phyloP scores from a whole-genome alignment of 2,888 invertebrate species.

The Blomia tropicalis region DNA sequence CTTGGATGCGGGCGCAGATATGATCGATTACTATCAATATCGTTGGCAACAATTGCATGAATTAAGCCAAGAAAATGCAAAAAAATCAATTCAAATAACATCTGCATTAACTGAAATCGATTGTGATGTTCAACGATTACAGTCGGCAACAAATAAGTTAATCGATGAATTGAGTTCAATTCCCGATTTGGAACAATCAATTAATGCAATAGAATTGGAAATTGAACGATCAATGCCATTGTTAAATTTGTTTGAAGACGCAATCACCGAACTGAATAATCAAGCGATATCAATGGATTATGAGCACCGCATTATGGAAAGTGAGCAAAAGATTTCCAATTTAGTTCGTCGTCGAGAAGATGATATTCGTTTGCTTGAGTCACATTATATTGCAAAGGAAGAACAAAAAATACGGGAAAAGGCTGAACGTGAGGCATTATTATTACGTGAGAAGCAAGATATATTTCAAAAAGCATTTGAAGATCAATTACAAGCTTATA shows the following conservation, averaged over 20 bases:
- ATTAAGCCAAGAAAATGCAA: neutral
- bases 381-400: conserved; percentile 3
- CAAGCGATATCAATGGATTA: neutral
- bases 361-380: neutral
- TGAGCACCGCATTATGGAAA: neutral
- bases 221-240: neutral
- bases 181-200: neutral
- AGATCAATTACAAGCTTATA: conserved; percentile 41
- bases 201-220: neutral
- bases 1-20: neutral
- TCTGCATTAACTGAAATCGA: neutral
- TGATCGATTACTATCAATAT: neutral
- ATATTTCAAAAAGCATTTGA: conserved; percentile 54
- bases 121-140: neutral
- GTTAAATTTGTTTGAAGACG: neutral
- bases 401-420: conserved; percentile 30
- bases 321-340: neutral
- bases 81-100: neutral
- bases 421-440: conserved; percentile 43
- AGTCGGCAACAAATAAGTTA: neutral
- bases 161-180: neutral
- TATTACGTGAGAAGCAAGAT: conserved; percentile 49
- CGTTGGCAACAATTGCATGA: neutral
- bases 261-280: neutral
- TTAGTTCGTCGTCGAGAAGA: neutral